Conservation (phyloP, 2,888 invertebrate genomes). For the Caenorhabditis wallacei region DNA sequence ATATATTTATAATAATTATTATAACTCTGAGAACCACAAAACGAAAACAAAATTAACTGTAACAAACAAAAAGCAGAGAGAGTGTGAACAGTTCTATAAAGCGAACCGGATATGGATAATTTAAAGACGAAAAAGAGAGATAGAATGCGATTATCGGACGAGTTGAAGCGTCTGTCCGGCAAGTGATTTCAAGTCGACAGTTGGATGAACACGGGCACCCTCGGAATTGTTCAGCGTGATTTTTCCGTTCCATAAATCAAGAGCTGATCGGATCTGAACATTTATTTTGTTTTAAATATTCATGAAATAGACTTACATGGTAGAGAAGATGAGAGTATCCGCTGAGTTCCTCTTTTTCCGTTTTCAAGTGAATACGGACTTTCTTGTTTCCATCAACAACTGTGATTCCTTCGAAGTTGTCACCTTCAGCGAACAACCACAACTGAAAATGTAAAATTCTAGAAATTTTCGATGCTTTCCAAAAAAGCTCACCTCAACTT, state of each 20-base stretch:
- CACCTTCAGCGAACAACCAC: slow-evolving; percentile 68
- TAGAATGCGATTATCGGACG: slow-evolving; percentile 42
- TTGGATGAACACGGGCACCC: slow-evolving; percentile 67
- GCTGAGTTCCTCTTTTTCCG: slow-evolving; percentile 47
- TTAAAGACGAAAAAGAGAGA: slow-evolving; percentile 14
- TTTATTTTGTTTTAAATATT: no score
- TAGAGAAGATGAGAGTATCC: slow-evolving; percentile 60
- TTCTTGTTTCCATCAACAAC: slow-evolving; percentile 60
- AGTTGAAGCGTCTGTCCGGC: slow-evolving; percentile 64
- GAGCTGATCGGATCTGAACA: slow-evolving; percentile 69
- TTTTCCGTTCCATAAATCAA: slow-evolving; percentile 70
- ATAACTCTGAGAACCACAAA: slow-evolving; percentile 11
- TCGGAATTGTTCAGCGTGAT: slow-evolving; percentile 52
- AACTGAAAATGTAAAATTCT: slow-evolving; percentile 44
- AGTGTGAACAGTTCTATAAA: slow-evolving; percentile 19
- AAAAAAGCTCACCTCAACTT: slow-evolving; percentile 67
- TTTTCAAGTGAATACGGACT: slow-evolving; percentile 50
- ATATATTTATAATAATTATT: slow-evolving; percentile 25
- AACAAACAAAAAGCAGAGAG: not conserved
- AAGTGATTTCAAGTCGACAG: slow-evolving; percentile 60
- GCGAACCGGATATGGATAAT: slow-evolving; percentile 49
- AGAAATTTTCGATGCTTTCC: slow-evolving; percentile 1
- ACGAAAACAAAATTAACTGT: slow-evolving; percentile 2
- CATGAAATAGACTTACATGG: slow-evolving; percentile 57
- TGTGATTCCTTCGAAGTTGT: slow-evolving; percentile 57